A percentile compares a stretch with the other conserved stretches of the same genome.
Evolutionary conservation across 2,797 vertebrate genomes (phyloP).

Genomic region (Chloroceryle inda): DNA sequence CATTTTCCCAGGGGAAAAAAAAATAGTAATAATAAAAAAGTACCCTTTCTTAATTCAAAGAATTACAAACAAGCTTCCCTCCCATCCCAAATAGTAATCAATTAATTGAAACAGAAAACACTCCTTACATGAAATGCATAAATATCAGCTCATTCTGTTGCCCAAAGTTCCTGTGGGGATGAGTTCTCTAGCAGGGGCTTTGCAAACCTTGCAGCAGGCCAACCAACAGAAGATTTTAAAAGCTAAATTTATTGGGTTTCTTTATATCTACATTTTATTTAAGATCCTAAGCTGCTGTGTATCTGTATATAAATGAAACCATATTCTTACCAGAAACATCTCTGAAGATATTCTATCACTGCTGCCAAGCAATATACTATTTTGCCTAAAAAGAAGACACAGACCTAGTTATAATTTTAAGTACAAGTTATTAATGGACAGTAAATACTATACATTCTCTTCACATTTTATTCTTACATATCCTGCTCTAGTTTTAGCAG

Average conservation of each 20-base stretch:
- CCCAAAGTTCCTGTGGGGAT: background rate
- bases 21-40: background rate
- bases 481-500: background rate
- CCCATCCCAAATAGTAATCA: rapidly evolving
- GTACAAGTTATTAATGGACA: background rate
- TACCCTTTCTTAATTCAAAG: background rate
- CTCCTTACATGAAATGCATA: background rate
- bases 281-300: background rate
- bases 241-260: background rate
- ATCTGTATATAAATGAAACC: background rate
- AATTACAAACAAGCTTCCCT: background rate
- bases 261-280: background rate
- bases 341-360: slow-evolving; percentile 72
- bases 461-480: background rate
- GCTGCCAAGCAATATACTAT: slow-evolving; percentile 71
- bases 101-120: background rate
- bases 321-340: slow-evolving; percentile 78
- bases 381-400: slow-evolving; percentile 79
- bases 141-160: background rate
- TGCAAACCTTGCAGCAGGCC: background rate
- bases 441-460: background rate
- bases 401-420: slow-evolving; percentile 42
- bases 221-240: rapidly evolving
- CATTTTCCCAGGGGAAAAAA: background rate
- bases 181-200: background rate